Evolutionary conservation across 2,113 vertebrate species (phyloP).

Genomic region (Gambusia holbrooki): DNA sequence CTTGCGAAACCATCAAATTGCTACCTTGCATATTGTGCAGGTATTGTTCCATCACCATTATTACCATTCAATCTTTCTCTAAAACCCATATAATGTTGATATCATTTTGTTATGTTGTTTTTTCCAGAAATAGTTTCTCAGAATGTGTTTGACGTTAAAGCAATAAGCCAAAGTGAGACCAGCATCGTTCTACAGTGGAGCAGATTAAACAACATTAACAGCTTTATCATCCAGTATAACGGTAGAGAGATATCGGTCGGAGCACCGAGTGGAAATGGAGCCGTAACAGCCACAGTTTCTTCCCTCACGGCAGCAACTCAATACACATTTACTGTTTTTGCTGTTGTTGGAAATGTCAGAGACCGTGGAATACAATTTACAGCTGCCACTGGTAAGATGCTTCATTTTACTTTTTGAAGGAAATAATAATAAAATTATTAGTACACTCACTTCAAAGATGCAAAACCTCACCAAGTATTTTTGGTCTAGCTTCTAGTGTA

Average conservation of each 20-base stretch:
- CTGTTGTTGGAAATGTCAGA: not conserved
- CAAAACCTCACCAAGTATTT: too few species aligned
- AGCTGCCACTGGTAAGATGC: not conserved
- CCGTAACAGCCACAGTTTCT: not conserved
- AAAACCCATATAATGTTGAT: not conserved
- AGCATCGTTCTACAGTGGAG: not conserved
- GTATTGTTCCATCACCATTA: slow-evolving; percentile 14
- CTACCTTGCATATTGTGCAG: slow-evolving; percentile 49
- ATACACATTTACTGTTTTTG: not conserved
- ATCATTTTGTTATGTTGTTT: not conserved
- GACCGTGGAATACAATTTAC: not conserved
- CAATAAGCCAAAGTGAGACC: not conserved
- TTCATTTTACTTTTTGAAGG: not conserved
- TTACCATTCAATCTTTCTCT: not conserved
- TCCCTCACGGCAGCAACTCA: not conserved
- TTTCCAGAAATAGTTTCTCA: not conserved
- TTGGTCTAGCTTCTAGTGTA: too few species aligned
- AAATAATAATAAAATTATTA: not conserved
- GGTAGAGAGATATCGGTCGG: not conserved
- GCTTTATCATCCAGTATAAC: not conserved
- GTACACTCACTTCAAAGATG: too few species aligned
- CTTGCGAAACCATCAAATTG: not conserved
- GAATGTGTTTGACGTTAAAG: not conserved
- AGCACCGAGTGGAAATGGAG: not conserved
- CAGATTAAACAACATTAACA: not conserved